Percentiles rank a stretch among this genome's conserved stretches.
phyloP scores from a whole-genome alignment of 2,113 vertebrate genomes.

The Merops nubicus region DNA sequence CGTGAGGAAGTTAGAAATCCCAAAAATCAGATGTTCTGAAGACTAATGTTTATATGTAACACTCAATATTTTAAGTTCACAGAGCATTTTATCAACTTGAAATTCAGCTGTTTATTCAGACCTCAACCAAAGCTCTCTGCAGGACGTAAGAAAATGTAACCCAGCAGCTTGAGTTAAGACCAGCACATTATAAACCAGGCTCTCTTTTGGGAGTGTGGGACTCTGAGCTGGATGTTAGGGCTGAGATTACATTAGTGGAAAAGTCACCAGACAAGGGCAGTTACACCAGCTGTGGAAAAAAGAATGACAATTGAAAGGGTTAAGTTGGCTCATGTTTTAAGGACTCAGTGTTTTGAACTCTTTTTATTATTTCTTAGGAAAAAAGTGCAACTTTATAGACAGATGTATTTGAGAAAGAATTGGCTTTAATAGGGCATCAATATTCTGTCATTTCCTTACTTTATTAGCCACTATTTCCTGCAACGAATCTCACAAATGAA shows the following conservation, averaged over 20 bases:
- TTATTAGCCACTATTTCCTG: conserved; percentile 49
- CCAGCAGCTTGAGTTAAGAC: conserved; percentile 57
- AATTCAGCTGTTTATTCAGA: conserved; percentile 29
- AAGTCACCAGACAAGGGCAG: not conserved
- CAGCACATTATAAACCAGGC: conserved; percentile 22
- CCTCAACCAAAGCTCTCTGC: not conserved
- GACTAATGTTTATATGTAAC: not conserved
- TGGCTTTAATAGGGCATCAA: not conserved
- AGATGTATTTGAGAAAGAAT: not conserved
- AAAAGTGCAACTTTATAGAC: not conserved
- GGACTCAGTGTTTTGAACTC: not conserved
- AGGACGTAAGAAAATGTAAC: not conserved
- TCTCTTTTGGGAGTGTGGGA: conserved; percentile 13
- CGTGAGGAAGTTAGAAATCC: not conserved
- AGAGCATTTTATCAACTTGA: not conserved
- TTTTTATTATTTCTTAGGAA: not conserved
- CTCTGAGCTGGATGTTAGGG: not conserved
- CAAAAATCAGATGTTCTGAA: not conserved
- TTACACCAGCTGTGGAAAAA: conserved; percentile 14
- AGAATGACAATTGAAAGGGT: not conserved
- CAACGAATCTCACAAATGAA: not conserved
- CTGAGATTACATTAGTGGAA: not conserved
- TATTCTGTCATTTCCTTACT: conserved; percentile 36
- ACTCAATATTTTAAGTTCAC: not conserved
- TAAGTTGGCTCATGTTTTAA: accelerated